Base-by-base conservation (phyloP, 2,113 vertebrate genomes). In the Nanorana parkeri region DNA sequence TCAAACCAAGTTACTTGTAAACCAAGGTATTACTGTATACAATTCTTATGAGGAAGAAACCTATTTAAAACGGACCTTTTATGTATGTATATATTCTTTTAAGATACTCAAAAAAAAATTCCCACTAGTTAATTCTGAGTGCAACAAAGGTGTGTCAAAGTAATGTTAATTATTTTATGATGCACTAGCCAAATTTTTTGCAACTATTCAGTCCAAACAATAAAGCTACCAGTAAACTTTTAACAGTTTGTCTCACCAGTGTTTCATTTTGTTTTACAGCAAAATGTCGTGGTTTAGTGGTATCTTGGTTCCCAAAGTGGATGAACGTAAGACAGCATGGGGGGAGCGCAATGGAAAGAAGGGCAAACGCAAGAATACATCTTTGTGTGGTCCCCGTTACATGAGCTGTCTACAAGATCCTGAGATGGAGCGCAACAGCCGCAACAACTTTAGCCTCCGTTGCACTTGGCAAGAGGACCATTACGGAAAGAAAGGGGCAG, bases 261-360 rank as follows among this genome's bases (percentile, higher is more conserved):
- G n/a, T 72, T 4, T 69, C 17, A 29, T 29, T 58, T 17, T 67
- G 3, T 54, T 17, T 79, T 13, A 13, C 67, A 15, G 74, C 86
- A 96, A 95, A 90, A 97, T 99, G 97, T 99, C 97, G 85, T 99
- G 97, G 97, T 96, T 98, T 94, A 96, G 96, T 83, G 96, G 97
- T 88, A 95, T 97, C 93, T 90, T 99, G 93, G 96, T 98, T 68
- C 95, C 97, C 89, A 96, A 97, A 91, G 97, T 98, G 92, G 97
- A 98, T 26, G 96, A 98, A 84, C 93, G 94, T 86, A 98, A 98
- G 90, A 96, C 95, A 47, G 96, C 95, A 89, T 98, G 97, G 97
- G 96, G 95, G 32, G 97, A 98, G 84, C 95, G 95, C 91, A 97
- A 97, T 88, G 97, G 97, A 89, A 97, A 97, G 91, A 97, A 96